These are phyloP conservation scores for Brachypterus glaber DNA, from an alignment of 2,888 invertebrate species.

Conservation along the genomic window DNA sequence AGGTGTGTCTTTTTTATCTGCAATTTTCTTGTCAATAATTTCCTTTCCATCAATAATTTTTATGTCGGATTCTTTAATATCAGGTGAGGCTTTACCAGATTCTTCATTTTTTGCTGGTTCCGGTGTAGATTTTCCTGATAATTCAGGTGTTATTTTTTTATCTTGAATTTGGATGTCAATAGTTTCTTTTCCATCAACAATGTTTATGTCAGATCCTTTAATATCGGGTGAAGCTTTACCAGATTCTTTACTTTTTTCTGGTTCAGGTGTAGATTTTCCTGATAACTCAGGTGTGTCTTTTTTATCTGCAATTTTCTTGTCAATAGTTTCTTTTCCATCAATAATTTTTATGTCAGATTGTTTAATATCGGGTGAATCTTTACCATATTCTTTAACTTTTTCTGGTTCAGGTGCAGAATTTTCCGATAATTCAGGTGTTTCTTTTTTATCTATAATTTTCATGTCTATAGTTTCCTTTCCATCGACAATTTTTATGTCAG, in stretches of 20 bases:
- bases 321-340: too few species aligned
- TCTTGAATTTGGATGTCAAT: conserved; percentile 4
- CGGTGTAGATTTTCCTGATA: conserved; percentile 29
- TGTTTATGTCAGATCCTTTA: conserved; percentile 1
- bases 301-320: too few species aligned
- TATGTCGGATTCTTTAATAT: not conserved
- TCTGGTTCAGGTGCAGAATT: conserved; percentile 27
- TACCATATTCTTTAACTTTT: conserved; percentile 1
- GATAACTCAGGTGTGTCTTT: conserved; percentile 1
- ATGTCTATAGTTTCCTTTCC: conserved; percentile 7
- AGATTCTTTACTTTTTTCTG: conserved; percentile 1
- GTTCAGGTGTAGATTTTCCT: conserved; percentile 14
- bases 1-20: not conserved
- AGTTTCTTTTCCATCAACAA: conserved; percentile 2
- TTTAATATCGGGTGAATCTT: not conserved
- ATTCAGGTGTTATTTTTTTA: too few species aligned
- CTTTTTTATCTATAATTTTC: conserved; percentile 3
- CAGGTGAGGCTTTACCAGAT: conserved; percentile 1
- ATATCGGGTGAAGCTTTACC: not conserved
- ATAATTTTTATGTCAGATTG: not conserved
- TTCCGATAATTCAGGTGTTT: conserved; percentile 6
- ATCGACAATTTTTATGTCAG: not conserved
- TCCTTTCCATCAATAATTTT: conserved; percentile 4
- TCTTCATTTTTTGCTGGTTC: conserved; percentile 16
- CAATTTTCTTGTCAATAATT: conserved; percentile 3